These are phyloP conservation scores for Telmatherina bonti DNA, from an alignment of 2,797 vertebrate genomes.

Conservation along the genomic window DNA sequence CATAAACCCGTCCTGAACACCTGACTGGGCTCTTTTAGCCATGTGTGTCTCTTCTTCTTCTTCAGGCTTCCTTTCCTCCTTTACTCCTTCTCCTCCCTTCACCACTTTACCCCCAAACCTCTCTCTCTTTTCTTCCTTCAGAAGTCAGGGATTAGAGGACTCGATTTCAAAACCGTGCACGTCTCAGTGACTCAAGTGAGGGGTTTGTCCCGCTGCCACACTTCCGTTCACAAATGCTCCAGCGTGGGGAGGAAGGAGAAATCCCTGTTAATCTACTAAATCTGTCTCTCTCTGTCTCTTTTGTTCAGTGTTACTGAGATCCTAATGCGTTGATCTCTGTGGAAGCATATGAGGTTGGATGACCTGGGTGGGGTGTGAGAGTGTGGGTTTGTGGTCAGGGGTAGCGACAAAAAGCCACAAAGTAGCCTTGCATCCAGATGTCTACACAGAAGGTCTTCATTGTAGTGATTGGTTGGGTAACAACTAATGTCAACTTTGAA, in stretches of 20 bases:
- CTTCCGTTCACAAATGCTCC: slow-evolving; percentile 81
- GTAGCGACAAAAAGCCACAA: background rate
- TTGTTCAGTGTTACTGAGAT: slow-evolving; percentile 74
- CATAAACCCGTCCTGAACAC: slow-evolving; percentile 64
- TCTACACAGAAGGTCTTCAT: background rate
- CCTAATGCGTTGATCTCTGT: slow-evolving; percentile 50
- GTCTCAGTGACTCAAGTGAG: slow-evolving; percentile 82
- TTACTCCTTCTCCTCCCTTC: slow-evolving; percentile 41
- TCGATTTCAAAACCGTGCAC: slow-evolving; percentile 83
- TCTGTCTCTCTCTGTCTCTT: slow-evolving; percentile 67
- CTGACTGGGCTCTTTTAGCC: slow-evolving; percentile 65
- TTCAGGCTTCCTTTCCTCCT: slow-evolving; percentile 24
- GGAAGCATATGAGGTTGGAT: slow-evolving; percentile 33
- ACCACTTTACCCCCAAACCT: slow-evolving; percentile 39
- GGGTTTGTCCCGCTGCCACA: slow-evolving; percentile 85
- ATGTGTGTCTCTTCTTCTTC: slow-evolving; percentile 31
- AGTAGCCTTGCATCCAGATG: background rate
- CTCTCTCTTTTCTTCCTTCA: slow-evolving; percentile 39
- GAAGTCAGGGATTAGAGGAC: slow-evolving; percentile 78
- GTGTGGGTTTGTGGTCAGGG: background rate
- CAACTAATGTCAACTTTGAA: background rate
- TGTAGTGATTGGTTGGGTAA: background rate
- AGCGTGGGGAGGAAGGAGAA: slow-evolving; percentile 70
- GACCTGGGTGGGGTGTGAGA: background rate
- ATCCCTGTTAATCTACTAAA: slow-evolving; percentile 82